These are phyloP conservation scores for Tachysurus fulvidraco DNA, from an alignment of 2,113 vertebrate genomes.

Conservation along the genomic window DNA sequence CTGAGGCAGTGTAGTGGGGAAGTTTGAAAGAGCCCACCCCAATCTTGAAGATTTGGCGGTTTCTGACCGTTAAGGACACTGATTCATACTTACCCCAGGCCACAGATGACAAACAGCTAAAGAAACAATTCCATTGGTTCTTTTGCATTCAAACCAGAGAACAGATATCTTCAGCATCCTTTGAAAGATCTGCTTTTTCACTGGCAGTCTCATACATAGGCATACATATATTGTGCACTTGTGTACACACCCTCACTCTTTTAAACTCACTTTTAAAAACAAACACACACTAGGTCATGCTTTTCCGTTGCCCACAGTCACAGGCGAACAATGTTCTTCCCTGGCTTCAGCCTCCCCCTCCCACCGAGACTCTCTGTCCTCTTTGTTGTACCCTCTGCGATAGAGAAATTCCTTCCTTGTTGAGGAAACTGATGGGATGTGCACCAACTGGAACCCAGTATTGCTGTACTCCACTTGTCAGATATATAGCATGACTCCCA, in stretches of 20 bases:
- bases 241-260: slow-evolving; percentile 61
- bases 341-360: slow-evolving; percentile 67
- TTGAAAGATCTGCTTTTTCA: slow-evolving; percentile 64
- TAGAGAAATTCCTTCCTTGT: slow-evolving; percentile 76
- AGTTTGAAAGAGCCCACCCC: slow-evolving; percentile 58
- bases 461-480: slow-evolving; percentile 65
- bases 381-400: slow-evolving; percentile 75
- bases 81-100: slow-evolving; percentile 71
- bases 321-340: slow-evolving; percentile 76
- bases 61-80: slow-evolving; percentile 66
- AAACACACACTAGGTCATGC: slow-evolving; percentile 70
- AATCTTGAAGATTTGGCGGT: slow-evolving; percentile 55
- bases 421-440: slow-evolving; percentile 66
- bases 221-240: slow-evolving; percentile 57
- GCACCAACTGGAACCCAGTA: slow-evolving; percentile 65
- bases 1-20: slow-evolving; percentile 58
- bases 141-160: slow-evolving; percentile 65
- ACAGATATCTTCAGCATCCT: slow-evolving; percentile 73
- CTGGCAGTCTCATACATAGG: slow-evolving; percentile 55
- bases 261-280: slow-evolving; percentile 70
- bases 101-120: slow-evolving; percentile 62
- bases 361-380: slow-evolving; percentile 72
- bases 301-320: slow-evolving; percentile 78
- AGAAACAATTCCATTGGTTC: slow-evolving; percentile 70
- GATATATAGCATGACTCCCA: slow-evolving; percentile 36